These are phyloP conservation scores for Lutjanus erythropterus DNA, from an alignment of 2,113 vertebrate genomes.

Conservation along the genomic window DNA sequence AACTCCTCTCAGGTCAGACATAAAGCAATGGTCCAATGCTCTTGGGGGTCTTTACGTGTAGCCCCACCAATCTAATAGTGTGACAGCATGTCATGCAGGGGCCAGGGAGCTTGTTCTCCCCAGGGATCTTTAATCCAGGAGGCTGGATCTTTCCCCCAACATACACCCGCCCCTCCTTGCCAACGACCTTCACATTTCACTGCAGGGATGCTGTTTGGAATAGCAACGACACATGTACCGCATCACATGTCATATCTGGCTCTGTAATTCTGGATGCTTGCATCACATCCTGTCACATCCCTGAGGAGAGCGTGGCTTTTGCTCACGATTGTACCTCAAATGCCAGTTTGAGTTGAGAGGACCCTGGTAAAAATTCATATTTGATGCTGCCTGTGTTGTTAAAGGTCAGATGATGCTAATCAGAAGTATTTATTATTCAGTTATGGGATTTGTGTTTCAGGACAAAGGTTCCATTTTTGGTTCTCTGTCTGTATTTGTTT, in stretches of 20 bases:
- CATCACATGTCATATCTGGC: constrained; percentile 28
- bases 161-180: constrained; percentile 46
- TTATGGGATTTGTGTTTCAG: constrained; percentile 38
- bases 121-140: constrained; percentile 70
- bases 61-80: constrained; percentile 62
- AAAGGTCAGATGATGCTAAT: constrained; percentile 73
- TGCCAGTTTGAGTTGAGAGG: constrained; percentile 6
- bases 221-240: constrained; percentile 45
- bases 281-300: constrained; percentile 40
- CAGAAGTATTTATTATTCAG: constrained; percentile 44
- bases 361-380: constrained; percentile 50
- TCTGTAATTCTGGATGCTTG: constrained; percentile 40
- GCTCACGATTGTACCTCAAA: constrained; percentile 1
- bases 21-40: constrained; percentile 51
- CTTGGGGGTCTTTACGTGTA: constrained; percentile 42
- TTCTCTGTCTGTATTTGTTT: constrained; percentile 3
- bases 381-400: constrained; percentile 27
- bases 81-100: constrained; percentile 67
- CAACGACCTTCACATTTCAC: constrained; percentile 72
- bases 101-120: constrained; percentile 42
- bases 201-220: constrained; percentile 58
- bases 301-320: not conserved
- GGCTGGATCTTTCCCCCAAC: constrained; percentile 56
- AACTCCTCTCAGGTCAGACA: constrained; percentile 37
- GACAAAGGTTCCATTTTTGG: constrained; percentile 9